Conservation (phyloP, 2,797 vertebrate species). For the Valencia hispanica region DNA sequence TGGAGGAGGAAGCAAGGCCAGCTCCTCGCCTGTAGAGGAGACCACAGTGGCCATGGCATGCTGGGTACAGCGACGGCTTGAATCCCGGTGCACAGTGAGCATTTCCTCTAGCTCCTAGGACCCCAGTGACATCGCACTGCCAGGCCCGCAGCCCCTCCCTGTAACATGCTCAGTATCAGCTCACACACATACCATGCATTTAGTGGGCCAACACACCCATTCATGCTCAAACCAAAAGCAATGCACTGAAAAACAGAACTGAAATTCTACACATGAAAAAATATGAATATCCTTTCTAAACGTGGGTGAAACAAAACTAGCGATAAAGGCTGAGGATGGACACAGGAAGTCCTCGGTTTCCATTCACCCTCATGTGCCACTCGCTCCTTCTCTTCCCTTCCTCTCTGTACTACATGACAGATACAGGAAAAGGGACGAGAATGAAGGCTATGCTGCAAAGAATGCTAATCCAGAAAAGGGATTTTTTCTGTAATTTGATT, state of each 20-base stretch:
- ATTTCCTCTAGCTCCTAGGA: conserved; percentile 82
- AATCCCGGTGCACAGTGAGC: conserved; percentile 82
- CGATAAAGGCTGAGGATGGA: conserved; percentile 41
- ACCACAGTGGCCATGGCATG: conserved; percentile 78
- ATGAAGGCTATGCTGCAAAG: conserved; percentile 80
- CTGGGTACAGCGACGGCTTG: conserved; percentile 80
- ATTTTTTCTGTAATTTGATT: conserved; percentile 93
- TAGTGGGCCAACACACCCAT: conserved; percentile 65
- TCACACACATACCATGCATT: conserved; percentile 72
- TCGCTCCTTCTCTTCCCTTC: conserved; percentile 56
- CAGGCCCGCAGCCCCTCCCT: conserved; percentile 72
- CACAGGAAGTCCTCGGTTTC: conserved; percentile 59
- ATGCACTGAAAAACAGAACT: conserved; percentile 39
- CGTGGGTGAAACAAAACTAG: conserved; percentile 41
- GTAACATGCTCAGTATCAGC: conserved; percentile 64
- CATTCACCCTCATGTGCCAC: conserved; percentile 51
- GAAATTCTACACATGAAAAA: conserved; percentile 31
- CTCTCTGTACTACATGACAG: conserved; percentile 62
- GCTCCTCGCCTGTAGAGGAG: conserved; percentile 63
- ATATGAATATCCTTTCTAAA: conserved; percentile 23
- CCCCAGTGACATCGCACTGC: conserved; percentile 78
- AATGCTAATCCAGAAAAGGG: conserved; percentile 88
- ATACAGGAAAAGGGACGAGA: conserved; percentile 67
- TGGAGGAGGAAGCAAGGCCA: conserved; percentile 51
- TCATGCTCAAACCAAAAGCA: conserved; percentile 38